Percentiles rank a stretch among this genome's conserved stretches.
Conservation (phyloP, 1,140 invertebrate genomes). For the Heterodera carotae region DNA sequence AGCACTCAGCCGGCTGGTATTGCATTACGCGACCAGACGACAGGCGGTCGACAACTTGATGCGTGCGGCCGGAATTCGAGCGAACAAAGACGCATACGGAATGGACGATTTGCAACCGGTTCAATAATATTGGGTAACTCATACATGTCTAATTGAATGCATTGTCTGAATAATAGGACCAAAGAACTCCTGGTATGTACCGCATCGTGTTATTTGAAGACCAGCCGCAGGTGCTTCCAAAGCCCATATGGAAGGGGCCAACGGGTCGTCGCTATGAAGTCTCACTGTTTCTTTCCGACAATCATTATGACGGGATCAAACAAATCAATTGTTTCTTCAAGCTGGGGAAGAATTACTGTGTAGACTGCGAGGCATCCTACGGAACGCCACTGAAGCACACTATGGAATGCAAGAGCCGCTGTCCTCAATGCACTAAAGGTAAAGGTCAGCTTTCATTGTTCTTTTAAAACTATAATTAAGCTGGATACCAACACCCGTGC, state of each 20-base stretch:
- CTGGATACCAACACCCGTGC: neutral
- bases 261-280: neutral
- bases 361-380: neutral
- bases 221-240: neutral
- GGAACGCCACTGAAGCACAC: neutral
- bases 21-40: neutral
- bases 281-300: neutral
- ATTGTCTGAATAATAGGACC: neutral
- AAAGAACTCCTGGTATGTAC: neutral
- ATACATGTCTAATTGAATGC: neutral
- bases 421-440: neutral
- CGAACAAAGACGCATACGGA: neutral
- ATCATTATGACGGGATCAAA: neutral
- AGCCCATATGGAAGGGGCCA: neutral
- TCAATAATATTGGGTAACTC: neutral
- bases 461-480: neutral
- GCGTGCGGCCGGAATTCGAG: neutral
- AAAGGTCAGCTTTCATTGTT: neutral
- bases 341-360: neutral
- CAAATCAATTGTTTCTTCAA: conserved; percentile 2
- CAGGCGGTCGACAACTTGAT: neutral
- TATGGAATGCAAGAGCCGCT: neutral
- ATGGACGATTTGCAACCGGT: neutral
- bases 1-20: neutral
- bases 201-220: conserved; percentile 4